phyloP scores from a whole-genome alignment of 92 coral and sea anemone genomes.

The Paragorgia papillata region DNA sequence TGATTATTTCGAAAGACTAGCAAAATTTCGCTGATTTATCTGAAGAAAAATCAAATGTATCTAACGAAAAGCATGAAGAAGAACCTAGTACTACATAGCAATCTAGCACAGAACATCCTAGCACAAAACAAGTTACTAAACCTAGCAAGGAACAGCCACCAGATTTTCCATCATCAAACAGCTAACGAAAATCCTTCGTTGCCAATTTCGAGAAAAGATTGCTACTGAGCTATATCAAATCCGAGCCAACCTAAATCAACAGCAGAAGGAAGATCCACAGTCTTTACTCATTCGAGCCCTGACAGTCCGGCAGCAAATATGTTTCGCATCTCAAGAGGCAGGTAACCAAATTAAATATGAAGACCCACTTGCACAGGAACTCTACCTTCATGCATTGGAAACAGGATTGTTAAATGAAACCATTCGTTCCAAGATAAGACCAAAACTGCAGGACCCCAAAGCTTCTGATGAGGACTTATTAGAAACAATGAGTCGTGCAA shows the following conservation, averaged over 20 bases:
- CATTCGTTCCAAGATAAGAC: constrained; percentile 48
- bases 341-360: constrained; percentile 40
- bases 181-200: neutral
- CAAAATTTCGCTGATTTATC: neutral
- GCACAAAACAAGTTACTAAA: too few species aligned
- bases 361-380: constrained; percentile 26
- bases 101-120: too few species aligned
- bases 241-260: constrained; percentile 44
- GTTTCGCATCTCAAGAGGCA: constrained; percentile 38
- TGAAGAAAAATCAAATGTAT: too few species aligned
- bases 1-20: constrained; percentile 7
- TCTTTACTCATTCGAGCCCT: constrained; percentile 36
- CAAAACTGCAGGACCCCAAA: neutral
- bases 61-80: neutral
- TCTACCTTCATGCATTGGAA: constrained; percentile 37
- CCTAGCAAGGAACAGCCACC: neutral
- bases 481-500: constrained; percentile 16
- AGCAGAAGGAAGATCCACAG: constrained; percentile 33
- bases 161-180: neutral
- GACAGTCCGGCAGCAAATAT: constrained; percentile 42
- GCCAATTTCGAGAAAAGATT: neutral
- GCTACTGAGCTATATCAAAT: constrained; percentile 51
- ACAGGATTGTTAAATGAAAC: constrained; percentile 43
- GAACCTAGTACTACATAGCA: too few species aligned
- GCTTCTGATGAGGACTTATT: constrained; percentile 21